These are phyloP conservation scores for Siniperca undulata DNA, from an alignment of 2,797 vertebrate genomes.

Conservation along the genomic window DNA sequence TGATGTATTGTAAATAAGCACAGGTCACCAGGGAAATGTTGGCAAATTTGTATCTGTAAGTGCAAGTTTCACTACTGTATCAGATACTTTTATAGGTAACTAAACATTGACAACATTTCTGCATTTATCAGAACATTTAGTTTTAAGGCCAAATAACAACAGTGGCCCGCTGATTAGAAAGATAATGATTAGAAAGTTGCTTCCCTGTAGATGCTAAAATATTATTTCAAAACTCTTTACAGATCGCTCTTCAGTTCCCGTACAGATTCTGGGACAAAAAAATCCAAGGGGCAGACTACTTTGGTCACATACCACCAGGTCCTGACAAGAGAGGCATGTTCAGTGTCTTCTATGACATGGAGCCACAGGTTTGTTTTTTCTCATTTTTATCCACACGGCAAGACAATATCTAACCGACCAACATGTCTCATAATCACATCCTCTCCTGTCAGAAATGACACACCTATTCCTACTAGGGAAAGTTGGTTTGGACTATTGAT, in stretches of 20 bases:
- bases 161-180: neutral
- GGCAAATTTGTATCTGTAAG: neutral
- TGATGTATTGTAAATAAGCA: neutral
- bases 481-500: neutral
- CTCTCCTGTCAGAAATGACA: neutral
- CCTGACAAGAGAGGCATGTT: conserved; percentile 94
- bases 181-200: neutral
- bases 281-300: conserved; percentile 97
- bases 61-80: neutral
- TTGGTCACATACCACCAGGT: conserved; percentile 91
- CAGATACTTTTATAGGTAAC: neutral
- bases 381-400: neutral
- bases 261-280: conserved; percentile 96
- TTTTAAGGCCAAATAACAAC: neutral
- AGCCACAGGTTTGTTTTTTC: conserved; percentile 88
- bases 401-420: neutral
- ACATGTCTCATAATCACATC: neutral
- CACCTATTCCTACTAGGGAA: neutral
- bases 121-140: neutral
- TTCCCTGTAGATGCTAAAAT: conserved; percentile 2
- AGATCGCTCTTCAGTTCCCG: conserved; percentile 96
- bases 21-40: neutral
- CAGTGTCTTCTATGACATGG: conserved; percentile 97
- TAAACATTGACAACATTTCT: neutral
- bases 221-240: conserved; percentile 33